Percentiles rank a stretch among this genome's conserved stretches.
These are phyloP conservation scores for Chiloscyllium plagiosum DNA, from an alignment of 2,113 vertebrate genomes.

Conservation along the genomic window DNA sequence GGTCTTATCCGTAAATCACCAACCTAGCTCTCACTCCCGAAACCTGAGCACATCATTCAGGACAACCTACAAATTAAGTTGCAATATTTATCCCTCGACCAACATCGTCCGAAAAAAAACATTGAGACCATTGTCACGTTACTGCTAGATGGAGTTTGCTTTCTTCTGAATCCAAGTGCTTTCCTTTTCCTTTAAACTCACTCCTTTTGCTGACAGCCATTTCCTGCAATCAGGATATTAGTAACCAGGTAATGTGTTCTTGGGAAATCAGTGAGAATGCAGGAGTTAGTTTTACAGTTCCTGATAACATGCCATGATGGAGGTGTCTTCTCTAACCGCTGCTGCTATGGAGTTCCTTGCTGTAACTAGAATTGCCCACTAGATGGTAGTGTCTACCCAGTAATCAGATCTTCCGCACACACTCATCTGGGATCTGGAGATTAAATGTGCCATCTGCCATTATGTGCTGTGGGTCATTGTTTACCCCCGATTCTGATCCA, in stretches of 20 bases:
- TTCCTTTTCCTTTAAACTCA: background rate
- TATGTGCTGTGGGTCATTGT: background rate
- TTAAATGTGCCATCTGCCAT: background rate
- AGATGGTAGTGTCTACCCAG: constrained; percentile 5
- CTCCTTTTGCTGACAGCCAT: background rate
- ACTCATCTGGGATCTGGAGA: background rate
- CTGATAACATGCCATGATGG: too few relatives aligned
- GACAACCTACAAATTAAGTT: too few relatives aligned
- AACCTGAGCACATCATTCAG: too few relatives aligned
- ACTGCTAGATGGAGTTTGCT: background rate
- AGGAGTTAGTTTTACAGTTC: background rate
- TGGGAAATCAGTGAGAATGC: background rate
- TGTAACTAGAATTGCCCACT: background rate
- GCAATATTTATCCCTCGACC: too few relatives aligned
- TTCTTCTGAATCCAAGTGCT: background rate
- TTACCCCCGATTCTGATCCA: too few relatives aligned
- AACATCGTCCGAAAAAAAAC: too few relatives aligned
- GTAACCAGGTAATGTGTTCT: background rate
- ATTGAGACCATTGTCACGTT: background rate
- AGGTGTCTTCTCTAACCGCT: too few relatives aligned
- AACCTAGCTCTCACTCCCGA: too few relatives aligned
- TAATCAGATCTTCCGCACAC: background rate
- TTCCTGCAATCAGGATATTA: background rate
- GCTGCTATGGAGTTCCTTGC: background rate
- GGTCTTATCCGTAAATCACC: too few relatives aligned